Percentiles rank a stretch among this genome's conserved stretches.
phyloP scores from a whole-genome alignment of 2,113 vertebrate genomes.

The Brachypodius melanocephalos region DNA sequence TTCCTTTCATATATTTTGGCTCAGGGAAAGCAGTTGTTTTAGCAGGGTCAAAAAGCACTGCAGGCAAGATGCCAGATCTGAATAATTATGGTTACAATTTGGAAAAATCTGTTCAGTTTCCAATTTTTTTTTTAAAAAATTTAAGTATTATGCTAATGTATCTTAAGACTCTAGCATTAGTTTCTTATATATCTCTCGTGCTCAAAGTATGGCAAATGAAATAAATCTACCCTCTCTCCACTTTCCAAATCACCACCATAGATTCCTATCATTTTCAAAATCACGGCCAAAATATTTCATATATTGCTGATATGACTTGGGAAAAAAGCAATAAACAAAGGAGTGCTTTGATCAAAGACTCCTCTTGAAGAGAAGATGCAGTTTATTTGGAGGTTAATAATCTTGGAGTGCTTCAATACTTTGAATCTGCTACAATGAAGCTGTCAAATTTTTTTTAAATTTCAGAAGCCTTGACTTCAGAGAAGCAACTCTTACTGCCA shows the following conservation, averaged over 20 bases:
- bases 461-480: constrained; percentile 40
- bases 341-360: constrained; percentile 50
- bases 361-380: background rate
- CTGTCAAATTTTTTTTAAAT: constrained; percentile 44
- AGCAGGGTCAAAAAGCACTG: background rate
- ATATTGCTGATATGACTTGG: background rate
- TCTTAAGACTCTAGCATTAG: background rate
- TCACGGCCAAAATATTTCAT: constrained; percentile 1
- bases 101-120: background rate
- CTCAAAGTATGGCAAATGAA: background rate
- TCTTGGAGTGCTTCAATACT: constrained; percentile 9
- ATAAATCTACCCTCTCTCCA: background rate
- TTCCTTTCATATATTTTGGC: constrained; percentile 18
- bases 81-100: background rate
- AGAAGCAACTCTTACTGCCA: constrained; percentile 2
- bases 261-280: background rate
- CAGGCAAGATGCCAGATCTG: background rate
- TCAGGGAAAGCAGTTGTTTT: constrained; percentile 35
- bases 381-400: constrained; percentile 57
- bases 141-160: background rate
- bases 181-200: background rate
- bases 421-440: constrained; percentile 22
- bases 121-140: background rate
- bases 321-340: background rate
- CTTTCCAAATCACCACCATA: background rate